Evolutionary conservation across 2,797 vertebrate genomes (phyloP).

Genomic region (Phalloptychus januarius): DNA sequence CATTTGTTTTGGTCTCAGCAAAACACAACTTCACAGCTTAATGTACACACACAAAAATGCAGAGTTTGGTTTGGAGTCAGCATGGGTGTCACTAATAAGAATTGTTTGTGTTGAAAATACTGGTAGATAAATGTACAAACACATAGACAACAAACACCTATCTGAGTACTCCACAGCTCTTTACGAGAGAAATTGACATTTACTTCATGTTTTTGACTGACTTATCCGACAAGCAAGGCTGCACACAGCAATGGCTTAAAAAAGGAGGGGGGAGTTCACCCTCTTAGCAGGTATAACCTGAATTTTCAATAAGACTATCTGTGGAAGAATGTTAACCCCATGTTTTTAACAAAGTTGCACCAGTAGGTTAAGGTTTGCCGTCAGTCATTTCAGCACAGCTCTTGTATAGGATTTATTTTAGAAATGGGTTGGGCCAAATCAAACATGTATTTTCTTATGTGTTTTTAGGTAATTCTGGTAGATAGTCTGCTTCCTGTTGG

Average conservation of each 20-base stretch:
- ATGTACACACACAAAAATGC: not conserved
- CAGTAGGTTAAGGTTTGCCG: not conserved
- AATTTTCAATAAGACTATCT: not conserved
- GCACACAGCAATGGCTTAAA: not conserved
- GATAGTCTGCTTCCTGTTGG: not conserved
- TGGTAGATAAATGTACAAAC: not conserved
- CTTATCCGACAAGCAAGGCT: not conserved
- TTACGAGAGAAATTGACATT: not conserved
- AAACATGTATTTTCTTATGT: not conserved
- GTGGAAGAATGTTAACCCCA: not conserved
- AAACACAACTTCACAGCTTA: not conserved
- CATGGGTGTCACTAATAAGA: not conserved
- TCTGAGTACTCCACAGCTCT: not conserved
- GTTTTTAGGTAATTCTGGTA: not conserved
- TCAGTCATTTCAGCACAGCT: not conserved
- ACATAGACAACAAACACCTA: not conserved
- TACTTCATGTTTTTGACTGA: not conserved
- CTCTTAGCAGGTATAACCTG: not conserved
- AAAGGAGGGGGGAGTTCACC: not conserved
- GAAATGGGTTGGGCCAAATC: not conserved
- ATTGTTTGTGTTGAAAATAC: not conserved
- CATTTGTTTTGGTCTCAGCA: not conserved
- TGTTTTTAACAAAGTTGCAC: not conserved
- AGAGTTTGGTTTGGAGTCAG: not conserved
- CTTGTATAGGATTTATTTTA: not conserved